These are phyloP conservation scores for Rousettus leschenaultii DNA, from an alignment of 2,113 vertebrate genomes.

Conservation along the genomic window DNA sequence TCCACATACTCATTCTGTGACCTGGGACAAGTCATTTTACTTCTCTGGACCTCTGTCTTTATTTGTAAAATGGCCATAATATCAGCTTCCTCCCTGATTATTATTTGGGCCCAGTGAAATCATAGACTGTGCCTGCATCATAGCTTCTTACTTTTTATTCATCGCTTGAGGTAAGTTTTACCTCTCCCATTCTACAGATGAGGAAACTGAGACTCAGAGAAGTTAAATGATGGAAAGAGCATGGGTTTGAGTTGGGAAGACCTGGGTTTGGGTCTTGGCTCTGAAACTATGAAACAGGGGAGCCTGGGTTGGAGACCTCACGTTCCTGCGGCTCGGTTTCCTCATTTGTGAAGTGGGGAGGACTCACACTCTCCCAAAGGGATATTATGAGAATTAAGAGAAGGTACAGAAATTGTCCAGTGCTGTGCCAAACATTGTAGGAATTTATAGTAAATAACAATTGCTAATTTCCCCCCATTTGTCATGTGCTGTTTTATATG, in stretches of 20 bases:
- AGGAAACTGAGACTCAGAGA: background rate
- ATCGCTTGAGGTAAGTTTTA: background rate
- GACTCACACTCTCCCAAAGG: background rate
- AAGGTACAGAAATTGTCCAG: background rate
- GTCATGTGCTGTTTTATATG: background rate
- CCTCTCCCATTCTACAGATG: background rate
- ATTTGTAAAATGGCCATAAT: background rate
- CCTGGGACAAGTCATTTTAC: background rate
- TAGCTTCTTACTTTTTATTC: background rate
- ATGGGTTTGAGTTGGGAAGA: background rate
- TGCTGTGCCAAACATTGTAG: rapidly evolving
- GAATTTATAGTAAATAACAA: background rate
- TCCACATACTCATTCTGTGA: background rate
- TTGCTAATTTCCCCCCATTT: background rate
- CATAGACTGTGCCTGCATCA: rapidly evolving
- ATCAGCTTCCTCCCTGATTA: background rate
- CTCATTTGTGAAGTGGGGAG: background rate
- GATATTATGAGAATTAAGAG: background rate
- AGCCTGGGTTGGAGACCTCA: background rate
- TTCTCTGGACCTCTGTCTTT: background rate
- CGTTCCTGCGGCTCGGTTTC: background rate
- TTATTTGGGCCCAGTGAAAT: background rate
- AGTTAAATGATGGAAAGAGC: background rate
- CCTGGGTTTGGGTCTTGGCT: background rate
- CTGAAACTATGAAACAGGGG: background rate